Evolutionary conservation across 2,888 invertebrate genomes (phyloP).

Genomic region (Marasmarcha lunaedactyla): DNA sequence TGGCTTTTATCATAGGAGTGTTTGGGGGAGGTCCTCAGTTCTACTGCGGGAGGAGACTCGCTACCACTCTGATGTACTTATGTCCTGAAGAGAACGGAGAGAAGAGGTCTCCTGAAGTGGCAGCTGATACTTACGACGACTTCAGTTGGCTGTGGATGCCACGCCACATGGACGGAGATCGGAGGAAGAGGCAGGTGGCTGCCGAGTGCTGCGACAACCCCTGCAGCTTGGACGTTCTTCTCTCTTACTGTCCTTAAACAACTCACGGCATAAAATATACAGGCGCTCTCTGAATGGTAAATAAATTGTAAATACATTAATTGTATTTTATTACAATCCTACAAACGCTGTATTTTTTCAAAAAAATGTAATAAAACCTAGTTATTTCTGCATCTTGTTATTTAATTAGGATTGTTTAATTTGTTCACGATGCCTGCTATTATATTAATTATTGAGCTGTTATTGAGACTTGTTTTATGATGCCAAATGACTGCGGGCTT

Average conservation of each 20-base stretch:
- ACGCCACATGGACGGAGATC: slow-evolving; percentile 6
- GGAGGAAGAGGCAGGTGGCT: slow-evolving; percentile 18
- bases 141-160: slow-evolving; percentile 7
- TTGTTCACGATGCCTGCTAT: too few species aligned
- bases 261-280: not conserved
- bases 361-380: too few species aligned
- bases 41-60: slow-evolving; percentile 17
- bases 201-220: slow-evolving; percentile 26
- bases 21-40: slow-evolving; percentile 4
- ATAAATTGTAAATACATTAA: slow-evolving; percentile 6
- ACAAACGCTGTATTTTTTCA: too few species aligned
- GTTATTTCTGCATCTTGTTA: too few species aligned
- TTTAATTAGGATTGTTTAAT: too few species aligned
- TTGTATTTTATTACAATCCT: too few species aligned
- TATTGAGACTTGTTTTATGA: too few species aligned
- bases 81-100: slow-evolving; percentile 9
- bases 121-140: slow-evolving; percentile 4
- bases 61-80: slow-evolving; percentile 12
- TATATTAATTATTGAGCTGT: too few species aligned
- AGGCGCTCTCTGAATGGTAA: not conserved
- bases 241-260: slow-evolving; percentile 18
- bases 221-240: slow-evolving; percentile 21
- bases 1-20: not conserved
- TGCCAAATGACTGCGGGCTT: too few species aligned
- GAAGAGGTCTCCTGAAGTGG: slow-evolving; percentile 2